Percentiles rank a stretch among this genome's conserved stretches.
Conservation (phyloP, 2,113 vertebrate species). For the Alethe diademata region DNA sequence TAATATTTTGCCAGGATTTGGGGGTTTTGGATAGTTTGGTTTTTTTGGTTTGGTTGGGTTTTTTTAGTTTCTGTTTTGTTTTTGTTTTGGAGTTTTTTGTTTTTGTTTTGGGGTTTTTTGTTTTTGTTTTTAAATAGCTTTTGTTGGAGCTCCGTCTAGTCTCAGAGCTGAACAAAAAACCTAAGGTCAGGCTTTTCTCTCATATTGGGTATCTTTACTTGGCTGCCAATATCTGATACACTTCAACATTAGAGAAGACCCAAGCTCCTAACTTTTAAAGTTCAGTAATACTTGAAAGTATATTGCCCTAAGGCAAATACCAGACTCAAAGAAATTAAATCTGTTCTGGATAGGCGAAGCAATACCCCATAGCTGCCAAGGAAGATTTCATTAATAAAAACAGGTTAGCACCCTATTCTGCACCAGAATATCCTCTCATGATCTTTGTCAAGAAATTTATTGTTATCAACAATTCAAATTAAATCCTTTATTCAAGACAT, state of each 20-base stretch:
- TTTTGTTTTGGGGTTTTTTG: background rate
- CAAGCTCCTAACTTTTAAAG: background rate
- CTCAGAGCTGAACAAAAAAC: background rate
- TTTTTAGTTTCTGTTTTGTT: background rate
- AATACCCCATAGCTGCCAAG: background rate
- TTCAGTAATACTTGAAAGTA: background rate
- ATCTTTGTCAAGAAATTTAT: background rate
- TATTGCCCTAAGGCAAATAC: background rate
- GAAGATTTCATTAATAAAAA: background rate
- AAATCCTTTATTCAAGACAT: background rate
- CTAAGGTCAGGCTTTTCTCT: background rate
- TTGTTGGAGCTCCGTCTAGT: background rate
- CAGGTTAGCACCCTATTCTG: background rate
- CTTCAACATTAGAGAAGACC: background rate
- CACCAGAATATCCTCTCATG: background rate
- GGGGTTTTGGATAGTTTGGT: too few species aligned
- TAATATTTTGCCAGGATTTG: background rate
- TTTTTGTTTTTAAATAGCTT: background rate
- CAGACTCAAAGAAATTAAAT: background rate
- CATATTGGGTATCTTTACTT: background rate
- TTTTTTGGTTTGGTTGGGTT: background rate
- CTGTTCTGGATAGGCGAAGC: background rate
- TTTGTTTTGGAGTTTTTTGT: accelerated
- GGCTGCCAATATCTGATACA: background rate
- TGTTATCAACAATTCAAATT: background rate